Conservation (phyloP, 2,797 vertebrate genomes). For the Danio tinwini region DNA sequence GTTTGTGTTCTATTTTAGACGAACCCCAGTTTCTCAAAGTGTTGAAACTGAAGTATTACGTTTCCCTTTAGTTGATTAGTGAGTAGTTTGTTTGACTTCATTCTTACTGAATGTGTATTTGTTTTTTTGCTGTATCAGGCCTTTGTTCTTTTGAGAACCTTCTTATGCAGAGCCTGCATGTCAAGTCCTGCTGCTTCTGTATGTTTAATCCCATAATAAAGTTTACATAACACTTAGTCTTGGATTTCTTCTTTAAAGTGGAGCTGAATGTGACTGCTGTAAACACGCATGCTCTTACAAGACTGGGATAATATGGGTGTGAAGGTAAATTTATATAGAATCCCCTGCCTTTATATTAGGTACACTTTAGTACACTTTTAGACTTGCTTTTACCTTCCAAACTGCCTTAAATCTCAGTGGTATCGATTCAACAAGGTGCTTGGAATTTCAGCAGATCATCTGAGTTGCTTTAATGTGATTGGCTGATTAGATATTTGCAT, state of each 20-base stretch:
- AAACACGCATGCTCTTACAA: background rate
- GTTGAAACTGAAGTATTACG: conserved; percentile 55
- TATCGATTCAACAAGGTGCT: too few species aligned
- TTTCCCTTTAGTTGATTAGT: conserved; percentile 63
- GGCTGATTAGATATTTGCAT: too few species aligned
- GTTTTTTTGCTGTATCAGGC: conserved; percentile 61
- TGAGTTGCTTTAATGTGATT: too few species aligned
- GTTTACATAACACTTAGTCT: conserved; percentile 57
- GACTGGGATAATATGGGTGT: background rate
- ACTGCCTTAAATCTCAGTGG: too few species aligned
- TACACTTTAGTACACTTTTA: too few species aligned
- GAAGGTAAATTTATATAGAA: background rate
- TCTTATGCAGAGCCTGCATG: conserved; percentile 60
- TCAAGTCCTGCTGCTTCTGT: conserved; percentile 62
- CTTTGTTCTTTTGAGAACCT: conserved; percentile 59
- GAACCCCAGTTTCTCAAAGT: conserved; percentile 42
- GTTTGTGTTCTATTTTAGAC: conserved; percentile 37
- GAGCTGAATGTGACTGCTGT: background rate
- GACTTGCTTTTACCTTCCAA: too few species aligned
- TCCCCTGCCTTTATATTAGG: background rate
- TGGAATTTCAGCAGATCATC: too few species aligned
- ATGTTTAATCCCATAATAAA: conserved; percentile 74
- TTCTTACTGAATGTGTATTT: conserved; percentile 75
- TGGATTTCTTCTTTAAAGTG: conserved; percentile 36
- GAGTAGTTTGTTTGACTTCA: conserved; percentile 60